A percentile compares a stretch with the other conserved stretches of the same genome.
phyloP scores from a whole-genome alignment of 2,113 vertebrate genomes.

The Corythaixoides concolor region DNA sequence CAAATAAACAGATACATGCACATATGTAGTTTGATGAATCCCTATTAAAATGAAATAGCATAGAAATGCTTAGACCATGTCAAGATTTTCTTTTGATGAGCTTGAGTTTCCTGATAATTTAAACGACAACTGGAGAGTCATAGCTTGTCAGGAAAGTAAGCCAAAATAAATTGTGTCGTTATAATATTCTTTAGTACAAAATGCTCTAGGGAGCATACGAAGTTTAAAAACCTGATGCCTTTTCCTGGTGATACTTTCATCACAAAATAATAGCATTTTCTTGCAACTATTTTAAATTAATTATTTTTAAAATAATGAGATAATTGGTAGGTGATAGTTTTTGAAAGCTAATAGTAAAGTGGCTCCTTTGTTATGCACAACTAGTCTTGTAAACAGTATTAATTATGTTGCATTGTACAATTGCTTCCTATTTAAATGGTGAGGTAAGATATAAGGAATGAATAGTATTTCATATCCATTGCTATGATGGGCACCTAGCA shows the following conservation, averaged over 20 bases:
- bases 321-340: not conserved
- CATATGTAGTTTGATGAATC: not conserved
- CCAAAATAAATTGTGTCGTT: not conserved
- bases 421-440: conserved; percentile 11
- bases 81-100: not conserved
- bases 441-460: not conserved
- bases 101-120: not conserved
- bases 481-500: not conserved
- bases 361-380: not conserved
- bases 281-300: not conserved
- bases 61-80: not conserved
- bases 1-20: not conserved
- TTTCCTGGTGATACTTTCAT: not conserved
- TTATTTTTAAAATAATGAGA: conserved; percentile 17
- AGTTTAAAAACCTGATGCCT: not conserved
- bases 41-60: not conserved
- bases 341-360: not conserved
- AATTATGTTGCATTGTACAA: not conserved
- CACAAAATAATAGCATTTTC: not conserved
- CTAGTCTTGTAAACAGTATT: not conserved
- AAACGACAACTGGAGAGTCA: not conserved
- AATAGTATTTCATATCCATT: not conserved
- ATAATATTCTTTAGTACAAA: not conserved
- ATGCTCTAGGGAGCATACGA: not conserved
- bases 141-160: not conserved